These are phyloP conservation scores for Drosophila willistoni DNA, from an alignment of 1,140 invertebrate species.

Conservation along the genomic window DNA sequence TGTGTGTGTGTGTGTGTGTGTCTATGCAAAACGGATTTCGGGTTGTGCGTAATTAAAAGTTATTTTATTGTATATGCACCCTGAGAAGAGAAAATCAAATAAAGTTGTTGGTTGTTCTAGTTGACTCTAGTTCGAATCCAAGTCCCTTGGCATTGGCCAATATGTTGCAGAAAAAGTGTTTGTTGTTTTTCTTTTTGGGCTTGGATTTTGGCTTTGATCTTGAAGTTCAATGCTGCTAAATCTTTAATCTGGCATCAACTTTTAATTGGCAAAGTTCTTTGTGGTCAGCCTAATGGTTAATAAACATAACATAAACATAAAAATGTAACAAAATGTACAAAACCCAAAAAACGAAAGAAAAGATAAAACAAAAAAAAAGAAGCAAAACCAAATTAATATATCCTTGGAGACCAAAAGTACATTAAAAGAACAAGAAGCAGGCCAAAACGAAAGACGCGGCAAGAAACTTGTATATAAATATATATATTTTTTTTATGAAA, in stretches of 20 bases:
- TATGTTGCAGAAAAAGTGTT: background rate
- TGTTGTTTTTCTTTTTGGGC: background rate
- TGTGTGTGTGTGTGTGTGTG: slow-evolving; percentile 22
- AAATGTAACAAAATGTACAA: slow-evolving; percentile 64
- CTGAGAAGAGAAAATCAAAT: background rate
- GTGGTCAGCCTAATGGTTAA: slow-evolving; percentile 70
- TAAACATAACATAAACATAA: slow-evolving; percentile 62
- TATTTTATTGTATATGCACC: slow-evolving; percentile 72
- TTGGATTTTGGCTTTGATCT: background rate
- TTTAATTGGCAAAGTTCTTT: slow-evolving; percentile 76
- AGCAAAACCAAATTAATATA: slow-evolving; percentile 79
- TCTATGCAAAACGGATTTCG: slow-evolving; percentile 50
- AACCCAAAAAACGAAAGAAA: slow-evolving; percentile 60
- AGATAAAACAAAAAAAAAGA: slow-evolving; percentile 46
- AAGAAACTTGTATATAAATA: slow-evolving; percentile 2
- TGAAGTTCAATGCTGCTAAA: slow-evolving; percentile 7
- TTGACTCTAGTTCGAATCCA: background rate
- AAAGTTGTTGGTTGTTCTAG: background rate
- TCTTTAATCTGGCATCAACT: slow-evolving; percentile 61
- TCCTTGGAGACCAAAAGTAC: slow-evolving; percentile 73
- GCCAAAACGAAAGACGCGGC: background rate
- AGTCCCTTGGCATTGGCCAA: background rate
- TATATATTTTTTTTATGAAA: slow-evolving; percentile 10
- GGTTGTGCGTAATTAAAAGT: slow-evolving; percentile 78
- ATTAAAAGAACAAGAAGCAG: slow-evolving; percentile 43